phyloP scores from a whole-genome alignment of 2,113 vertebrate genomes.

The Nothobranchius kuhntae region DNA sequence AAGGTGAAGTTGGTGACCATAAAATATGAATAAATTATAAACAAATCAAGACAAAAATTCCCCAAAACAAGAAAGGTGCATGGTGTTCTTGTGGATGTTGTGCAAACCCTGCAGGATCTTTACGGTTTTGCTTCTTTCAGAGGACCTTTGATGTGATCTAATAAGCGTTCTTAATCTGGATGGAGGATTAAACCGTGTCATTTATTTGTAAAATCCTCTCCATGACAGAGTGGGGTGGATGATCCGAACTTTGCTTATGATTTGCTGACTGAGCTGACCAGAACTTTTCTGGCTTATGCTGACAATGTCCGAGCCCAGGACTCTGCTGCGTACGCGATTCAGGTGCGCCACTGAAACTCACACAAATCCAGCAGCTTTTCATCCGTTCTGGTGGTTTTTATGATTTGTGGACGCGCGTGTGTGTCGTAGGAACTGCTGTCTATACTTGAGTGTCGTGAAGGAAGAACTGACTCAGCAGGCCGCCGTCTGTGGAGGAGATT shows the following conservation, averaged over 20 bases:
- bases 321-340: conserved; percentile 95
- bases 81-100: too few relatives aligned
- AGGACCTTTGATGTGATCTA: too few relatives aligned
- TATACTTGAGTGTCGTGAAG: conserved; percentile 91
- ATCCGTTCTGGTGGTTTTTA: not conserved
- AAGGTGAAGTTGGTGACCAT: too few relatives aligned
- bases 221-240: conserved; percentile 88
- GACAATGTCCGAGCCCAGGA: conserved; percentile 97
- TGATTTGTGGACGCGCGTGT: not conserved
- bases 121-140: too few relatives aligned
- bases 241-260: conserved; percentile 91
- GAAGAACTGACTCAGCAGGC: conserved; percentile 83
- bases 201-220: not conserved
- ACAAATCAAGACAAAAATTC: too few relatives aligned
- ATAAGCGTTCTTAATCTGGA: too few relatives aligned
- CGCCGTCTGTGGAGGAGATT: conserved; percentile 93
- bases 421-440: conserved; percentile 87
- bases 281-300: conserved; percentile 94
- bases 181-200: too few relatives aligned
- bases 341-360: conserved; percentile 76
- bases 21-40: too few relatives aligned
- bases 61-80: too few relatives aligned
- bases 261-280: conserved; percentile 90
- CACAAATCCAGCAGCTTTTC: not conserved
- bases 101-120: too few relatives aligned